Evolutionary conservation across 2,113 vertebrate species (phyloP).

Genomic region (Noctilio leporinus): DNA sequence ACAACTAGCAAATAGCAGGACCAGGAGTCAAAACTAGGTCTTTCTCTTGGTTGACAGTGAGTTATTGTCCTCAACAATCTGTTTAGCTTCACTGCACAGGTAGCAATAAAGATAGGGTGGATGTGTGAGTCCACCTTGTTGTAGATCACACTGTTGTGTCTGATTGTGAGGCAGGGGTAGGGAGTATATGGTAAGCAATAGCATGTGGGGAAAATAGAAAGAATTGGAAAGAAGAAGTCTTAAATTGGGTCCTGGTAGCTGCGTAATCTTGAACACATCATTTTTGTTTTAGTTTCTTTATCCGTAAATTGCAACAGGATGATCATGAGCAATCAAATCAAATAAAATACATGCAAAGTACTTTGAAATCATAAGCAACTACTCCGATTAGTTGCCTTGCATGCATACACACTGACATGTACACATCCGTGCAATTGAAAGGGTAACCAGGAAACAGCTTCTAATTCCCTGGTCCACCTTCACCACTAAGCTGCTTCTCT

Average conservation of each 20-base stretch:
- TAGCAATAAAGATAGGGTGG: neutral
- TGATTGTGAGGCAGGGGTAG: neutral
- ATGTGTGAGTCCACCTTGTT: neutral
- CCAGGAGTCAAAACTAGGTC: neutral
- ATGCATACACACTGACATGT: neutral
- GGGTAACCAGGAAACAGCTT: neutral
- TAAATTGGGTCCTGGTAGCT: neutral
- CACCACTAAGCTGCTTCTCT: neutral
- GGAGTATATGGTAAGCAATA: neutral
- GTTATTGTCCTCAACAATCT: neutral
- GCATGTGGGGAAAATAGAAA: neutral
- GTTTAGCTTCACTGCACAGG: neutral
- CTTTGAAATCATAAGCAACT: neutral
- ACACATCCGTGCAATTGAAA: neutral
- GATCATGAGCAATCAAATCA: neutral
- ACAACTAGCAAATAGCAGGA: neutral
- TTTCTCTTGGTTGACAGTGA: neutral
- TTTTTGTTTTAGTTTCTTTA: neutral
- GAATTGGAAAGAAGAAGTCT: neutral
- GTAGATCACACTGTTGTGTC: neutral
- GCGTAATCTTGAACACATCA: neutral
- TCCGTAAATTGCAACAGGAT: neutral
- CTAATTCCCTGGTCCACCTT: neutral
- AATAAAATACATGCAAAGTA: neutral
- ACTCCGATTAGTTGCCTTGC: neutral